These are phyloP conservation scores for Platichthys flesus DNA, from an alignment of 2,113 vertebrate species.

Conservation along the genomic window DNA sequence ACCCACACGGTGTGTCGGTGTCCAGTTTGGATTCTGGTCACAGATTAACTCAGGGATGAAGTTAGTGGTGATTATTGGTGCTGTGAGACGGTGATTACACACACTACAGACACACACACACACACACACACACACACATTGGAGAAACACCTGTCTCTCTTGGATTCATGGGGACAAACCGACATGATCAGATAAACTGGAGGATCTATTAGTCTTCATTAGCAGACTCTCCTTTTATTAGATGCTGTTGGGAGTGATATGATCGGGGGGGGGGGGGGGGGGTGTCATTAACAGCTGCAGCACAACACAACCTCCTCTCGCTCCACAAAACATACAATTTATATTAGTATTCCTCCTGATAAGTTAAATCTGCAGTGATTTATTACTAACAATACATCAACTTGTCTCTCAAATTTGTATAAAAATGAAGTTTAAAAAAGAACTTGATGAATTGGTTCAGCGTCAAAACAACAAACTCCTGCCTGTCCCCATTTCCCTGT, in stretches of 20 bases:
- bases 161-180: constrained; percentile 40
- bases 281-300: too few species aligned
- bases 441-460: too few species aligned
- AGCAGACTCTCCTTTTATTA: constrained; percentile 51
- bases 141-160: constrained; percentile 44
- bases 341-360: too few species aligned
- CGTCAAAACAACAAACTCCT: background rate
- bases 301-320: too few species aligned
- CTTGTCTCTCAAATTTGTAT: too few species aligned
- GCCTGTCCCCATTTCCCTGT: constrained; percentile 12
- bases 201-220: constrained; percentile 57
- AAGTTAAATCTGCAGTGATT: too few species aligned
- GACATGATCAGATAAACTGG: constrained; percentile 21
- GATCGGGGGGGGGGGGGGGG: too few species aligned
- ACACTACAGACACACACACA: constrained; percentile 17
- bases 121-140: background rate
- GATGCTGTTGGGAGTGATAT: constrained; percentile 6
- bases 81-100: background rate
- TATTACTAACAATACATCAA: too few species aligned
- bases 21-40: constrained; percentile 26
- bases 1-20: background rate
- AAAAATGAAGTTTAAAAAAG: too few species aligned
- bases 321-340: too few species aligned
- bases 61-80: constrained; percentile 11
- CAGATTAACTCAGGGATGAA: constrained; percentile 19